Conservation (phyloP, 2,888 invertebrate species). For the Dione juno region DNA sequence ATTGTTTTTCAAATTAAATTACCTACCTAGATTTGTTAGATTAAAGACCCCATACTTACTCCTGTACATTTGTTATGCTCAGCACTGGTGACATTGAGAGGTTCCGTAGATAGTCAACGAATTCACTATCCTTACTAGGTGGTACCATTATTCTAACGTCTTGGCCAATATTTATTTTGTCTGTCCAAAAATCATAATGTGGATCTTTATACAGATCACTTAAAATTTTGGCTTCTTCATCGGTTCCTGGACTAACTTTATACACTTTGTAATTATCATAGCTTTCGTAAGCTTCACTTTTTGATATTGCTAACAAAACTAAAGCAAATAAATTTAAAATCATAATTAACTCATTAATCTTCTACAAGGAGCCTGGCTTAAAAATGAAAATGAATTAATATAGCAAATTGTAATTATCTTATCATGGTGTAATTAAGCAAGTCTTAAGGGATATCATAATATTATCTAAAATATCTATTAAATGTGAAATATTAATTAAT, state of each 20-base stretch:
- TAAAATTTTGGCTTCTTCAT: constrained; percentile 73
- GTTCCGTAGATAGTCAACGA: constrained; percentile 49
- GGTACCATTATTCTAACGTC: constrained; percentile 58
- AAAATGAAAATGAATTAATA: background rate
- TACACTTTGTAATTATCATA: constrained; percentile 84
- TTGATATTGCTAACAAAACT: constrained; percentile 13
- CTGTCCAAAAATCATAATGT: constrained; percentile 63
- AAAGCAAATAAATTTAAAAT: constrained; percentile 45
- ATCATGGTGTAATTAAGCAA: background rate
- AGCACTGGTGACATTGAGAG: constrained; percentile 51
- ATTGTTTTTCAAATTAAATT: no score
- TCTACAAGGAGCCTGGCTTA: constrained; percentile 24
- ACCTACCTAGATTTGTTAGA: no score
- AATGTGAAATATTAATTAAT: no score
- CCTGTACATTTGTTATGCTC: constrained; percentile 55
- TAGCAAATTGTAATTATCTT: constrained; percentile 5
- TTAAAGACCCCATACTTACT: constrained; percentile 47
- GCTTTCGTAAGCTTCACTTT: constrained; percentile 50
- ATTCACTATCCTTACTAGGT: constrained; percentile 53
- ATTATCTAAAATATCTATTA: no score
- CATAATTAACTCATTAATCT: constrained; percentile 17
- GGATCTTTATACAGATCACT: constrained; percentile 66
- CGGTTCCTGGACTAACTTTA: constrained; percentile 71
- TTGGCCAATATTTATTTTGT: constrained; percentile 59
- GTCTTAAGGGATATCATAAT: background rate